A percentile compares a stretch with the other conserved stretches of the same genome.
These are phyloP conservation scores for Dione juno DNA, from an alignment of 2,888 invertebrate genomes.

Conservation along the genomic window DNA sequence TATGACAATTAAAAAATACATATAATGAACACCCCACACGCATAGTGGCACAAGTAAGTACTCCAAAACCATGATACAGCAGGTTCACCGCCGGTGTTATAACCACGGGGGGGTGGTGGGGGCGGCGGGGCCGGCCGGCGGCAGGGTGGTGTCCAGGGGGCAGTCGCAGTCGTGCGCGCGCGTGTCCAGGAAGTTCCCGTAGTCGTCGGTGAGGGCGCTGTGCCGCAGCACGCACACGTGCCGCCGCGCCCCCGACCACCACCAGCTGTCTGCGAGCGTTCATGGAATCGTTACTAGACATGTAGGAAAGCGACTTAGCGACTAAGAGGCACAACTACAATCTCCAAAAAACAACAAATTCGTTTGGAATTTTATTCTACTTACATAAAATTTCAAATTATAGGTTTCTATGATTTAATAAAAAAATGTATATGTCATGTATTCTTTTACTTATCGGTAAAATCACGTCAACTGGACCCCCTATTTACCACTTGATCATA, in stretches of 20 bases:
- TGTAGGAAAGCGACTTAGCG: too few species aligned
- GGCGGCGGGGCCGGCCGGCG: constrained; percentile 11
- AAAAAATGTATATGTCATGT: too few species aligned
- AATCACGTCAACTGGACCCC: too few species aligned
- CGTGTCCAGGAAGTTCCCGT: constrained; percentile 79
- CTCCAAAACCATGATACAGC: not conserved
- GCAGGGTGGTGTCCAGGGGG: constrained; percentile 44
- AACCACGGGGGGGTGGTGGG: constrained; percentile 45
- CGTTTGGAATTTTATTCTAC: too few species aligned
- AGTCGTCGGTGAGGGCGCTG: constrained; percentile 79
- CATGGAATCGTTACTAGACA: too few species aligned
- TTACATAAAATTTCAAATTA: too few species aligned
- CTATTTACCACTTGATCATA: too few species aligned
- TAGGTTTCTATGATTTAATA: too few species aligned
- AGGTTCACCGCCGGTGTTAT: constrained; percentile 44
- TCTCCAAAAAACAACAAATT: too few species aligned
- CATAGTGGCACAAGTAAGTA: constrained; percentile 6
- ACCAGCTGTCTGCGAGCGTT: constrained; percentile 68
- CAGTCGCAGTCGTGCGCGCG: constrained; percentile 76
- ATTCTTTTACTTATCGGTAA: too few species aligned
- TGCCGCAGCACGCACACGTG: constrained; percentile 74
- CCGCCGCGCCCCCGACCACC: constrained; percentile 69
- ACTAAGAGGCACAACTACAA: too few species aligned
- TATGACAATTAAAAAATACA: not conserved
- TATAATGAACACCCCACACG: not conserved